Evolutionary conservation across 2,888 invertebrate species (phyloP).

Genomic region (Ichneumoninae sp.): DNA sequence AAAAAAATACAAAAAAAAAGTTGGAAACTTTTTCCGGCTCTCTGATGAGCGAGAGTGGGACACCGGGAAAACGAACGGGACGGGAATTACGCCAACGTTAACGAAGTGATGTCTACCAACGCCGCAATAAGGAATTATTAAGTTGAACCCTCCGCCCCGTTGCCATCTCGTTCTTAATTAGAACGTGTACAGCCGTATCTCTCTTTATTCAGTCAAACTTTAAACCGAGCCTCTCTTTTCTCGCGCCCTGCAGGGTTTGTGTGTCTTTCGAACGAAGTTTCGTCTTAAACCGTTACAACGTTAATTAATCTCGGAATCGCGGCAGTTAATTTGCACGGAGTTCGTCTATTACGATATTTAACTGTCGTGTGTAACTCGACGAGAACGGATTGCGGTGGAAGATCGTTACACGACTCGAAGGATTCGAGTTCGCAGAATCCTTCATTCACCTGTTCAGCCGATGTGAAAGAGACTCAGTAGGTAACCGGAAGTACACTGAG

Average conservation of each 20-base stretch:
- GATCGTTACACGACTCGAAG: neutral
- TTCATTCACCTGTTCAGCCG: neutral
- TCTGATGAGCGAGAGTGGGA: constrained; percentile 19
- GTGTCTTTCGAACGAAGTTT: constrained; percentile 7
- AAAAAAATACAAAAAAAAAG: neutral
- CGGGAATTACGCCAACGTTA: constrained; percentile 42
- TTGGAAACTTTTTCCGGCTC: constrained; percentile 25
- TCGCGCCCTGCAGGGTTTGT: neutral
- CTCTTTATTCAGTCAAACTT: constrained; percentile 4
- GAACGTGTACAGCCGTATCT: constrained; percentile 40
- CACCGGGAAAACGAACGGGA: constrained; percentile 8
- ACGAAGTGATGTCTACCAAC: constrained; percentile 50
- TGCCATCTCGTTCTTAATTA: constrained; percentile 57
- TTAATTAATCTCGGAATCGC: constrained; percentile 35
- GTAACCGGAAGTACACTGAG: too few relatives aligned
- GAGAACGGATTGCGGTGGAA: neutral
- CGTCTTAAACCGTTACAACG: constrained; percentile 8
- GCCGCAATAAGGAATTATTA: constrained; percentile 52
- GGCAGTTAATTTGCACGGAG: constrained; percentile 35
- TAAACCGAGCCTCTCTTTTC: neutral
- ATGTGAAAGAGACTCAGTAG: neutral
- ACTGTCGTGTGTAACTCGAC: neutral
- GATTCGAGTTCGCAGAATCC: neutral
- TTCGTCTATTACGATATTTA: neutral
- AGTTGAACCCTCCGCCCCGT: constrained; percentile 42